Percentiles rank a stretch among this genome's conserved stretches.
phyloP scores from a whole-genome alignment of 2,797 vertebrate genomes.

The Sphenopsis melanotis region DNA sequence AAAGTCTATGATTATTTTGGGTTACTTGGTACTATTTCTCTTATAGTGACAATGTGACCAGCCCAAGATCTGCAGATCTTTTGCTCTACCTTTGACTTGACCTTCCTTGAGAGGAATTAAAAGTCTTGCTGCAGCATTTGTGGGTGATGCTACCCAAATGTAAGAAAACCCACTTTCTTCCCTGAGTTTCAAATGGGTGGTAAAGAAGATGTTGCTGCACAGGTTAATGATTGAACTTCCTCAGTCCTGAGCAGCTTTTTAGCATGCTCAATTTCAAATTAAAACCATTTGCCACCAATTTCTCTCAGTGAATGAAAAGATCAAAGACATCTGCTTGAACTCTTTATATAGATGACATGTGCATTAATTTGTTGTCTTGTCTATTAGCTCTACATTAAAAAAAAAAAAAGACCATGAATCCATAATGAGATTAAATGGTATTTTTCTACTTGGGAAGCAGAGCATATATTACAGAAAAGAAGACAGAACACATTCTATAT shows the following conservation, averaged over 20 bases:
- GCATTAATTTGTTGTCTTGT: slow-evolving; percentile 27
- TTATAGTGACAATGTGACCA: not conserved
- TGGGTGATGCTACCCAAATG: not conserved
- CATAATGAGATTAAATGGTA: not conserved
- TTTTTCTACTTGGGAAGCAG: not conserved
- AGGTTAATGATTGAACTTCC: slow-evolving; percentile 64
- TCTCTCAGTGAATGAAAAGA: slow-evolving; percentile 47
- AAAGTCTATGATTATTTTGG: not conserved
- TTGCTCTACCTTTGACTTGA: not conserved
- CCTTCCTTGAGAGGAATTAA: not conserved
- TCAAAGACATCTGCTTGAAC: slow-evolving; percentile 50
- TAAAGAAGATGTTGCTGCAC: slow-evolving; percentile 41
- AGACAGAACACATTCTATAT: not conserved
- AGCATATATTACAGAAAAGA: not conserved
- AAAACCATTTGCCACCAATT: slow-evolving; percentile 53
- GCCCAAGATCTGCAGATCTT: not conserved
- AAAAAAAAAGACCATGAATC: not conserved
- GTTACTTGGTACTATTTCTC: not conserved
- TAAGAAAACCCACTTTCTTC: slow-evolving; percentile 57
- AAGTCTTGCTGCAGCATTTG: not conserved
- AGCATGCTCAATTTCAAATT: slow-evolving; percentile 70
- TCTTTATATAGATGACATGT: slow-evolving; percentile 55
- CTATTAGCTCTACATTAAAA: not conserved
- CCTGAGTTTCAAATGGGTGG: slow-evolving; percentile 48
- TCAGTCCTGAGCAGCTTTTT: slow-evolving; percentile 68